These are phyloP conservation scores for Tachina grossa DNA, from an alignment of 2,888 invertebrate genomes.

Conservation along the genomic window DNA sequence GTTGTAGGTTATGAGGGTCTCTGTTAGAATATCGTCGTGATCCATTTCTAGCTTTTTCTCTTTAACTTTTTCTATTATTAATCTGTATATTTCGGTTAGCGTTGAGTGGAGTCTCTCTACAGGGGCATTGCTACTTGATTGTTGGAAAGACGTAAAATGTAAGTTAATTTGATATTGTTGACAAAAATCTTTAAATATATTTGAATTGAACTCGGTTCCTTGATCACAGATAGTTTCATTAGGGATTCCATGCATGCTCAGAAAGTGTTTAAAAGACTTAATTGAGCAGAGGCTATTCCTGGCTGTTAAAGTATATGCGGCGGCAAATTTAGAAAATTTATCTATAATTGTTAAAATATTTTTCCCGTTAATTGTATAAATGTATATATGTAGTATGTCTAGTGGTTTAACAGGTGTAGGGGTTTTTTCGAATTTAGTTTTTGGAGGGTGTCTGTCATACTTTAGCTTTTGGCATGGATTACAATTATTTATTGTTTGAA, in stretches of 20 bases:
- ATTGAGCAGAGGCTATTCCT: conserved; percentile 2
- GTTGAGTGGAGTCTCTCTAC: conserved; percentile 8
- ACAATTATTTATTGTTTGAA: no score
- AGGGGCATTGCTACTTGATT: conserved; percentile 11
- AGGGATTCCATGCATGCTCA: neutral
- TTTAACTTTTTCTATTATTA: conserved; percentile 22
- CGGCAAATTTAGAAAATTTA: neutral
- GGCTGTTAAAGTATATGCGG: neutral
- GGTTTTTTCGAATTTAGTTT: conserved; percentile 20
- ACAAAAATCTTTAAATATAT: conserved; percentile 14
- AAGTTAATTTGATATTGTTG: conserved; percentile 20
- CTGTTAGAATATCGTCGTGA: conserved; percentile 8
- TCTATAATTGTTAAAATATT: neutral
- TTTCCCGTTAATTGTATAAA: no score
- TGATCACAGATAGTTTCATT: neutral
- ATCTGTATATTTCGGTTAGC: conserved; percentile 14
- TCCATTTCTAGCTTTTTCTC: neutral
- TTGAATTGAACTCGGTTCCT: conserved; percentile 1
- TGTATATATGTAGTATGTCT: neutral
- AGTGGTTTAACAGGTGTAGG: conserved; percentile 6
- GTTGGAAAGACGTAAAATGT: neutral
- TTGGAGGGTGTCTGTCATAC: neutral
- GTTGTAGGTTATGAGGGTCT: conserved; percentile 13
- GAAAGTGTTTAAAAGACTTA: conserved; percentile 6
- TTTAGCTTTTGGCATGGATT: no score